A percentile compares a stretch with the other conserved stretches of the same genome.
Evolutionary conservation across 2,888 invertebrate species (phyloP).

Genomic region (Drosophila hawaiiensis): DNA sequence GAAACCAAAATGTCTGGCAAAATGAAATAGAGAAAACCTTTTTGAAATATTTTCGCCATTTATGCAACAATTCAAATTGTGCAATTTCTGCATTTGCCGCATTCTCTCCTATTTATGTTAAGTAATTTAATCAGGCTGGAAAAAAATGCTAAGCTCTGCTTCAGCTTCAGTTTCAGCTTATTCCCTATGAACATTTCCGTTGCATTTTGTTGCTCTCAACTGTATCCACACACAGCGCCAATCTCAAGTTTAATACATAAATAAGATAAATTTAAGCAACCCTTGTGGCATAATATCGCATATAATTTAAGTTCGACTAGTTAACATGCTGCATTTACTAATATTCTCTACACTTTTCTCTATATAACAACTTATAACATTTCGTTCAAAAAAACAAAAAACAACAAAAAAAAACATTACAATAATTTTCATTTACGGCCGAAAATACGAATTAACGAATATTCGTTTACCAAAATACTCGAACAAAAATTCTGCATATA

Average conservation of each 20-base stretch:
- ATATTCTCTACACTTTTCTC: constrained; percentile 65
- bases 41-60: constrained; percentile 39
- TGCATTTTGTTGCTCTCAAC: constrained; percentile 33
- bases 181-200: constrained; percentile 13
- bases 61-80: constrained; percentile 53
- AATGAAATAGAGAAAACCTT: constrained; percentile 26
- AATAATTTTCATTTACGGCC: constrained; percentile 25
- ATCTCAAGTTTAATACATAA: neutral
- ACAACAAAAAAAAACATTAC: constrained; percentile 10
- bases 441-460: constrained; percentile 22
- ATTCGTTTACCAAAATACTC: constrained; percentile 20
- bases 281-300: constrained; percentile 6
- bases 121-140: constrained; percentile 53
- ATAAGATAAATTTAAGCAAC: constrained; percentile 37
- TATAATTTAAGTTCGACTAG: constrained; percentile 29
- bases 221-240: constrained; percentile 4
- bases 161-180: neutral
- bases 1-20: constrained; percentile 24
- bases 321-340: constrained; percentile 50
- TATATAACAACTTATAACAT: constrained; percentile 46
- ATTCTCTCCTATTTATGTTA: constrained; percentile 36
- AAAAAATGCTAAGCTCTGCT: neutral
- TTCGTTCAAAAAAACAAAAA: constrained; percentile 7
- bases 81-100: constrained; percentile 22
- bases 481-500: constrained; percentile 22